phyloP scores from a whole-genome alignment of 1,140 invertebrate genomes.

The Aricia agestis region DNA sequence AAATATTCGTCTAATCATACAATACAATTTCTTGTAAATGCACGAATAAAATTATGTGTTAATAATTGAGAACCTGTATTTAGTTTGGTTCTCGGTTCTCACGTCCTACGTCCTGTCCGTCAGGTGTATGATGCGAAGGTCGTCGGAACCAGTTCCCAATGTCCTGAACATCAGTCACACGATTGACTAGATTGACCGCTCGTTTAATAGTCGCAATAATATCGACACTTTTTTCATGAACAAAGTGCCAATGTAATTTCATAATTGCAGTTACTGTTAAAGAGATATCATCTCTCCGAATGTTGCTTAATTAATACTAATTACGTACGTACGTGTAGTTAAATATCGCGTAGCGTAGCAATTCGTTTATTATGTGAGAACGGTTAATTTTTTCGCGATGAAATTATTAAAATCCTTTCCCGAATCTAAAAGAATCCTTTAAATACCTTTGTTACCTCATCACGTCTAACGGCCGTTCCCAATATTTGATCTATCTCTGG shows the following conservation, averaged over 20 bases:
- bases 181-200: neutral
- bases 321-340: too few relatives aligned
- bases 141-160: neutral
- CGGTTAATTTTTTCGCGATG: too few relatives aligned
- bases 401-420: too few relatives aligned
- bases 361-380: too few relatives aligned
- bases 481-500: too few relatives aligned
- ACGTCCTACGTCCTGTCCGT: slow-evolving; percentile 13
- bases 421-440: too few relatives aligned
- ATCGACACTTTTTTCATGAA: neutral
- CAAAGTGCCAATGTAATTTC: neutral
- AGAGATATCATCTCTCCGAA: too few relatives aligned
- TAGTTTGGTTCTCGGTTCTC: neutral
- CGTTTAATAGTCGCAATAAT: neutral
- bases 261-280: neutral
- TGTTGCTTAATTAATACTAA: too few relatives aligned
- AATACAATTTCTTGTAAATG: slow-evolving; percentile 6
- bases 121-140: slow-evolving; percentile 5
- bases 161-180: slow-evolving; percentile 4
- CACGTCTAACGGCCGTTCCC: too few relatives aligned
- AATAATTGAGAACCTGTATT: slow-evolving; percentile 10
- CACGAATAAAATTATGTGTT: slow-evolving; percentile 1
- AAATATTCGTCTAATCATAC: neutral
- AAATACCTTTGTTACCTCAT: too few relatives aligned
- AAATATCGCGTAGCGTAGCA: too few relatives aligned